Evolutionary conservation across 2,888 invertebrate genomes (phyloP), one percentile per base, ranked within the genome.

Genomic region (Xestia sexstrigata): DNA sequence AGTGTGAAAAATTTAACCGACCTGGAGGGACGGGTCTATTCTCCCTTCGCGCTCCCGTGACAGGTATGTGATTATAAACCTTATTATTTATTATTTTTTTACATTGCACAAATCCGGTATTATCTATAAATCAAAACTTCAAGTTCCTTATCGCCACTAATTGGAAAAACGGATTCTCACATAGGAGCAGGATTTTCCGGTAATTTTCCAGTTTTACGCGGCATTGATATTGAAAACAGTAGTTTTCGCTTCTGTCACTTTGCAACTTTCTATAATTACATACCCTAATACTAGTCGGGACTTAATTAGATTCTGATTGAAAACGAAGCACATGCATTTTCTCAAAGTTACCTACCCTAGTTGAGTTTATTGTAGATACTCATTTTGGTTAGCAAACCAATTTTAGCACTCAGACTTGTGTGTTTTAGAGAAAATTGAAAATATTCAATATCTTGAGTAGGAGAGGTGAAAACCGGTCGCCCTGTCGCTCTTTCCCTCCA

Each of bases 1-100:
- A 89, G 91, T 93, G 95, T 94, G 94, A 94, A 93, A 93, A 92
- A 91, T 93, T 92, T 92, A 92, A 92, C 91, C 89, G 84, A 88
- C 90, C 93, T 93, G 93, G 92, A 93, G 93, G 92, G 92, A 92
- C 94, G 93, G 94, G 93, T 93, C 91, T 83, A 85, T 91, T 91
- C 92, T 93, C 91, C 93, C 91, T 93, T 90, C 89, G 90, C 84
- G 87, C 89, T 93, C 93, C 92, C 89, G 91, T 87, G 91, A 94
- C 92, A 95, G 96, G 96, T 96, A 94, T 86, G 90, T 90, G 71
- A 73, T 81, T 87, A 68, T 63, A 70, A 75, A 70, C 70, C 55
- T 83, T 39, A 76, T 52, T 76, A 55, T n/a, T n/a, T 42, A 58
- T 52, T 39, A 55, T 58, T 82, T 87, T 74, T 87, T 85, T 79